A percentile compares a stretch with the other conserved stretches of the same genome.
phyloP scores from a whole-genome alignment of 2,888 invertebrate species.

The Bimastos eiseni region DNA sequence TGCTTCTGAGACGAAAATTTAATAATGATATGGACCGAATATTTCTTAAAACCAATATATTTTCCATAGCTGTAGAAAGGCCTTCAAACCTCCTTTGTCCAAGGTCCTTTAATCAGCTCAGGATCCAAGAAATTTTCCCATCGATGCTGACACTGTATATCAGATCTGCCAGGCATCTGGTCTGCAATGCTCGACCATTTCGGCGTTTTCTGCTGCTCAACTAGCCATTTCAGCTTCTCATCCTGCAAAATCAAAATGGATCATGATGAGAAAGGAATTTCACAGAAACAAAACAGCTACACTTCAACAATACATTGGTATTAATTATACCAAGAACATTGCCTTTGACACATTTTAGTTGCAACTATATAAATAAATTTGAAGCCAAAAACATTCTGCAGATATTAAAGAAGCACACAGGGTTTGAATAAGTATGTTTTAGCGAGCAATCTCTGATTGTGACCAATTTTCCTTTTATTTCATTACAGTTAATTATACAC shows the following conservation, averaged over 20 bases:
- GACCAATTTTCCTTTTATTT: background rate
- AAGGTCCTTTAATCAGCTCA: slow-evolving; percentile 74
- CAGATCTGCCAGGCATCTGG: slow-evolving; percentile 81
- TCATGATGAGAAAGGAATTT: background rate
- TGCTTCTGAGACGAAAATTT: background rate
- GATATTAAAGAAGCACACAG: too few species aligned
- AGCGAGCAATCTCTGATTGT: background rate
- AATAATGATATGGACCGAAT: background rate
- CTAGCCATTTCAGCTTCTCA: slow-evolving; percentile 77
- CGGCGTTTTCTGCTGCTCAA: slow-evolving; percentile 67
- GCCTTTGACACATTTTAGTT: too few species aligned
- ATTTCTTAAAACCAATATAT: background rate
- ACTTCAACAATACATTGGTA: background rate
- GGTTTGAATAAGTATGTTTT: background rate
- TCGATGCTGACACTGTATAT: slow-evolving; percentile 91
- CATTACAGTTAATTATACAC: background rate
- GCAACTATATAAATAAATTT: too few species aligned
- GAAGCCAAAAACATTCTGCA: too few species aligned
- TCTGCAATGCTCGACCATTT: slow-evolving; percentile 63
- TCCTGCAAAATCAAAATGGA: slow-evolving; percentile 68
- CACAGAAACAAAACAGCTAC: background rate
- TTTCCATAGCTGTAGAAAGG: background rate
- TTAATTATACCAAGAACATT: too few species aligned
- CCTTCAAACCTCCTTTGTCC: slow-evolving; percentile 85
- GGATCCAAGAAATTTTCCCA: slow-evolving; percentile 97